Conservation (phyloP, 2,888 invertebrate species). For the Drosophila pseudotakahashii region DNA sequence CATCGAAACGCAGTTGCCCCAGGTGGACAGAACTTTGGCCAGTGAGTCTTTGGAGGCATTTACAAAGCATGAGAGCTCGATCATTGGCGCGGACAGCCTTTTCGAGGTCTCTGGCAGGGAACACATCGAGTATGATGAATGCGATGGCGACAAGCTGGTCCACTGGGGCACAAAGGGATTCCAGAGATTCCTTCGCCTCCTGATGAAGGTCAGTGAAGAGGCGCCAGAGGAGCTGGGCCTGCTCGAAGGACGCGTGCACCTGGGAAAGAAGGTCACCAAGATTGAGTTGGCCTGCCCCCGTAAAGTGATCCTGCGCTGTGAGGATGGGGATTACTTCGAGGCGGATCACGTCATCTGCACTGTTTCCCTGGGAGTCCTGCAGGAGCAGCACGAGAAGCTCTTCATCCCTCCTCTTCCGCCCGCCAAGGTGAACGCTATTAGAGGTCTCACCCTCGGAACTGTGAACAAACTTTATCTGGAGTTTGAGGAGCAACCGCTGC, state of each 20-base stretch:
- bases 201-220: conserved; percentile 24
- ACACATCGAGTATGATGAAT: conserved; percentile 21
- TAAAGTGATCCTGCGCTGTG: conserved; percentile 46
- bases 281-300: conserved; percentile 50
- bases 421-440: conserved; percentile 84
- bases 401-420: conserved; percentile 85
- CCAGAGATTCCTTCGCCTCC: conserved; percentile 18
- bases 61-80: conserved; percentile 32
- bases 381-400: conserved; percentile 79
- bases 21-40: conserved; percentile 11
- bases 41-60: conserved; percentile 25
- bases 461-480: conserved; percentile 87
- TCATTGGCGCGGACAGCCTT: conserved; percentile 27
- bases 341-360: conserved; percentile 87
- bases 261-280: conserved; percentile 58
- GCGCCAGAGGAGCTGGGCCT: conserved; percentile 52
- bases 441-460: conserved; percentile 86
- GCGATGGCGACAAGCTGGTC: conserved; percentile 32
- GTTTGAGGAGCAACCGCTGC: conserved; percentile 86
- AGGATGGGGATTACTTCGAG: conserved; percentile 79
- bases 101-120: conserved; percentile 30
- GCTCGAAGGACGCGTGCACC: conserved; percentile 69
- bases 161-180: conserved; percentile 34
- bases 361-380: conserved; percentile 86
- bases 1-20: conserved; percentile 8